These are phyloP conservation scores for Leucopsar rothschildi DNA, from an alignment of 2,113 vertebrate genomes.

Conservation along the genomic window DNA sequence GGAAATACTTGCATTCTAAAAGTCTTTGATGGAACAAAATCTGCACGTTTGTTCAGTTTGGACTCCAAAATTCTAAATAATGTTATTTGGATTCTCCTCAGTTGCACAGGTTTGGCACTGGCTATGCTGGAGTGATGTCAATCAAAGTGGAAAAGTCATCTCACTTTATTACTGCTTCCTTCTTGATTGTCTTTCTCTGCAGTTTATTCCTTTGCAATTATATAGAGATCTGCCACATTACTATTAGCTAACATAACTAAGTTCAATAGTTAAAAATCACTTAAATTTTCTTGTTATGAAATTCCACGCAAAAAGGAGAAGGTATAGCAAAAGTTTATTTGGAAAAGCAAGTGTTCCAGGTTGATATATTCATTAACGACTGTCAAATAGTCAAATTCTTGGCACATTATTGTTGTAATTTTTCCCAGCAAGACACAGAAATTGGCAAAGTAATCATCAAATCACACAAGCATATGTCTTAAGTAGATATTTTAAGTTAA, in stretches of 20 bases:
- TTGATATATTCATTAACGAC: not conserved
- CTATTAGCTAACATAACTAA: not conserved
- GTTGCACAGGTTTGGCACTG: not conserved
- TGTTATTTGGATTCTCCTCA: not conserved
- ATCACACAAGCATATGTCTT: not conserved
- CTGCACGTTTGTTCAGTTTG: not conserved
- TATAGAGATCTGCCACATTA: not conserved
- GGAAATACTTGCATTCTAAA: not conserved
- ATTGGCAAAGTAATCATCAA: not conserved
- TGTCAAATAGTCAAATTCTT: not conserved
- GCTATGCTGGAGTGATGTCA: not conserved
- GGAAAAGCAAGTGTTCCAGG: not conserved
- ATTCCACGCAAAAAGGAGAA: not conserved
- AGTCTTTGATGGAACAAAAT: not conserved
- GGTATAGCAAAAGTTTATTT: not conserved
- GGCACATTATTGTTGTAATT: not conserved
- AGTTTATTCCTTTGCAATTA: not conserved
- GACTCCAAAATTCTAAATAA: not conserved
- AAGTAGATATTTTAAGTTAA: not conserved
- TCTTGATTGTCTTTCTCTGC: not conserved
- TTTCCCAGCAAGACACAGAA: slow-evolving; percentile 5
- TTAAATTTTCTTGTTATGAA: not conserved
- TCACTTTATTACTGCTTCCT: not conserved
- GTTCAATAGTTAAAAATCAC: not conserved
- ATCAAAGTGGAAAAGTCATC: not conserved